These are phyloP conservation scores for Oligia latruncula DNA, from an alignment of 2,888 invertebrate species.

Conservation along the genomic window DNA sequence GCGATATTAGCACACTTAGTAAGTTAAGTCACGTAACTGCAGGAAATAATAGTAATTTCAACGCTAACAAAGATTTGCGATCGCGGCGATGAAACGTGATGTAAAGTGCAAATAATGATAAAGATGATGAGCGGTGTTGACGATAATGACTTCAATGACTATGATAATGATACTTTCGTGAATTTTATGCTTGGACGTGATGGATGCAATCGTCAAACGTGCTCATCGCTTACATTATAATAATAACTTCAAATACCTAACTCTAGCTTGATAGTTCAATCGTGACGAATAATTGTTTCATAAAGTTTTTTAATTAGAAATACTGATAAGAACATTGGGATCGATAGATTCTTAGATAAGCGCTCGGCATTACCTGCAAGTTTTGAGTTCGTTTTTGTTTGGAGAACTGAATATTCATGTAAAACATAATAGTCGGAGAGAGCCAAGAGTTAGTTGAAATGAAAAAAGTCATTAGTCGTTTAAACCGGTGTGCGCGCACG, in stretches of 20 bases:
- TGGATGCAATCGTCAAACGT: slow-evolving; percentile 67
- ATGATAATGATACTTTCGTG: slow-evolving; percentile 67
- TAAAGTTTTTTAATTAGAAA: slow-evolving; percentile 59
- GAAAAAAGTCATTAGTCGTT: slow-evolving; percentile 81
- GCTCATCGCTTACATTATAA: slow-evolving; percentile 61
- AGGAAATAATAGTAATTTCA: slow-evolving; percentile 69
- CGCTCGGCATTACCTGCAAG: slow-evolving; percentile 16
- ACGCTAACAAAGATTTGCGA: slow-evolving; percentile 65
- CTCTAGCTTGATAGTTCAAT: slow-evolving; percentile 49
- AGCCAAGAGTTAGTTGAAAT: slow-evolving; percentile 72
- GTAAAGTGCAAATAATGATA: slow-evolving; percentile 71
- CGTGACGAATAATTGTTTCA: slow-evolving; percentile 61
- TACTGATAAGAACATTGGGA: slow-evolving; percentile 56
- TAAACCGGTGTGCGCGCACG: slow-evolving; percentile 81
- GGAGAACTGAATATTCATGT: slow-evolving; percentile 52
- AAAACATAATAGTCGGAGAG: slow-evolving; percentile 71
- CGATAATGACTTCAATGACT: slow-evolving; percentile 64
- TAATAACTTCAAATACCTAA: slow-evolving; percentile 49
- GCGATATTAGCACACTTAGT: slow-evolving; percentile 63
- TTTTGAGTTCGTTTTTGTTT: slow-evolving; percentile 36
- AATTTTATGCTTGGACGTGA: slow-evolving; percentile 66
- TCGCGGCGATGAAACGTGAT: slow-evolving; percentile 72
- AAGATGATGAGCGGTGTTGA: slow-evolving; percentile 66
- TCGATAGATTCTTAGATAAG: slow-evolving; percentile 47
- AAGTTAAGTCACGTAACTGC: slow-evolving; percentile 68